These are phyloP conservation scores for Ameiurus melas DNA, from an alignment of 2,113 vertebrate genomes.

Conservation along the genomic window DNA sequence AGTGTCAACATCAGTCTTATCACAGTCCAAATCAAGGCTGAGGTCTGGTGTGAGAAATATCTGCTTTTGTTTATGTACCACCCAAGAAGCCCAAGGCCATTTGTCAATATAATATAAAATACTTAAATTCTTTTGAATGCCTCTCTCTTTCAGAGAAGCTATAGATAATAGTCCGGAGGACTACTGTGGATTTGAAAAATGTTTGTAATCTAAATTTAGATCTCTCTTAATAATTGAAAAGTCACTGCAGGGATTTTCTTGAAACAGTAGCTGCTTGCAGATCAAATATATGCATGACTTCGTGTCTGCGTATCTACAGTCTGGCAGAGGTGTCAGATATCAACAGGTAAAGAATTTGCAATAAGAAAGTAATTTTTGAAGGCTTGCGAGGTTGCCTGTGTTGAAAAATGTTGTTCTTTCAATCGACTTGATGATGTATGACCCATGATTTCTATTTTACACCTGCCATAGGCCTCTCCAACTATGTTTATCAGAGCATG, in stretches of 20 bases:
- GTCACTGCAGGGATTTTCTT: neutral
- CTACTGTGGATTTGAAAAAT: neutral
- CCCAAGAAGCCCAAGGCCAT: neutral
- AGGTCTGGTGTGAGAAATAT: conserved; percentile 15
- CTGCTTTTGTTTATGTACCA: conserved; percentile 13
- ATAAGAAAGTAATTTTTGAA: neutral
- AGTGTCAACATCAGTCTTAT: conserved; percentile 1
- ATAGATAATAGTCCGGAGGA: neutral
- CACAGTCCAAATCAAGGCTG: neutral
- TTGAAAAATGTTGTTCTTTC: neutral
- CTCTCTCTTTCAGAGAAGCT: neutral
- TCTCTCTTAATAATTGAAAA: neutral
- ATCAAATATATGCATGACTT: neutral
- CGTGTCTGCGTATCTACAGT: neutral
- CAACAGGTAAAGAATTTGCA: neutral
- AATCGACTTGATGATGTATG: neutral
- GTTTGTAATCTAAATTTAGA: conserved; percentile 1
- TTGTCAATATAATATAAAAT: neutral
- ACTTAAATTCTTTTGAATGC: neutral
- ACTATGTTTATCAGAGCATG: neutral
- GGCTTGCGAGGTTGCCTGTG: neutral
- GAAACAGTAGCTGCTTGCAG: neutral
- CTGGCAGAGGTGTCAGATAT: neutral
- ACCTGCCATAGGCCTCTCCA: neutral
- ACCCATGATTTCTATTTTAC: neutral